These are phyloP conservation scores for Agrilus cyanescens DNA, from an alignment of 2,888 invertebrate species.

Conservation along the genomic window DNA sequence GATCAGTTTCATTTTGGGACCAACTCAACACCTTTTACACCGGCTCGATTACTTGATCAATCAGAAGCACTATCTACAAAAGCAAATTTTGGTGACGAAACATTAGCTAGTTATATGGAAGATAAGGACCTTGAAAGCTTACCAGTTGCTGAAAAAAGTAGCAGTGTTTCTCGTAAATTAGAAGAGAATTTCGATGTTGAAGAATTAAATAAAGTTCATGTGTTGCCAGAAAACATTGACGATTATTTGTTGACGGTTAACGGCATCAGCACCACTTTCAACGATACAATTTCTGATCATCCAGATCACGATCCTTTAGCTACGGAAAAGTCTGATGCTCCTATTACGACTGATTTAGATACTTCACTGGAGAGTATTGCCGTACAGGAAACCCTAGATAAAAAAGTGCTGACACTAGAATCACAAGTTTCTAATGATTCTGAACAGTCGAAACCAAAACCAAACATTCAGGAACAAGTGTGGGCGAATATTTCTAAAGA, in stretches of 20 bases:
- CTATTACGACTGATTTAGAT: no score
- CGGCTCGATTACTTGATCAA: constrained; percentile 31
- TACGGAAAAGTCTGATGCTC: background rate
- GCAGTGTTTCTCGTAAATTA: constrained; percentile 30
- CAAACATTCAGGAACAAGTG: no score
- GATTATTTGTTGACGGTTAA: constrained; percentile 25
- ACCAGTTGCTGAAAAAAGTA: constrained; percentile 8
- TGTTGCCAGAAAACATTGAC: constrained; percentile 38
- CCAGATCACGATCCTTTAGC: constrained; percentile 24
- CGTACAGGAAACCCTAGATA: no score
- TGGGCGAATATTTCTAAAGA: no score
- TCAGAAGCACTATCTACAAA: constrained; percentile 40
- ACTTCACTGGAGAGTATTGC: constrained; percentile 7
- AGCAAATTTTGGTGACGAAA: constrained; percentile 41
- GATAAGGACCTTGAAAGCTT: constrained; percentile 10
- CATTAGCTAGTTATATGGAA: constrained; percentile 28
- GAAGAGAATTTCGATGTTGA: constrained; percentile 39
- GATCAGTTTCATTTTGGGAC: constrained; percentile 52
- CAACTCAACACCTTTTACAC: constrained; percentile 41
- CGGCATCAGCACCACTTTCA: constrained; percentile 13
- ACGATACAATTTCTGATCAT: constrained; percentile 22
- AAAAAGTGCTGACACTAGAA: no score
- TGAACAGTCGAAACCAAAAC: no score
- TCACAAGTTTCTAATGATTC: no score
- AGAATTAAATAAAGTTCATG: constrained; percentile 48